Percentiles rank a stretch among this genome's conserved stretches.
Conservation (phyloP, 1,140 invertebrate genomes). For the Papilio machaon region DNA sequence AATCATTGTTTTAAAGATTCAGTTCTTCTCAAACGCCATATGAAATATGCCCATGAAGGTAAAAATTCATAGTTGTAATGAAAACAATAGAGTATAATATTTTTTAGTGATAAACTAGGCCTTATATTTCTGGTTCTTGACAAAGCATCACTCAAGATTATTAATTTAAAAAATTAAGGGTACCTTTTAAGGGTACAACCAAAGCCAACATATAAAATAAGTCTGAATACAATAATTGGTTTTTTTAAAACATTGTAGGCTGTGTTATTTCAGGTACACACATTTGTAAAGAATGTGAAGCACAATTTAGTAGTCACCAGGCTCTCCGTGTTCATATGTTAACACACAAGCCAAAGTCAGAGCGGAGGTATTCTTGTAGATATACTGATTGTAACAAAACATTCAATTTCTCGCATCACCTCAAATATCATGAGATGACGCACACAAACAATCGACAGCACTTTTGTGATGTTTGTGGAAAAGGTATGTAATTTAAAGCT, state of each 20-base stretch:
- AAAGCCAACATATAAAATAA: too few species aligned
- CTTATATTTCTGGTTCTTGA: too few species aligned
- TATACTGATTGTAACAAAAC: slow-evolving; percentile 62
- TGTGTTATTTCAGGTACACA: slow-evolving; percentile 55
- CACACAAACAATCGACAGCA: slow-evolving; percentile 66
- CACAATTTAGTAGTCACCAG: slow-evolving; percentile 66
- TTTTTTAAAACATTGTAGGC: not conserved
- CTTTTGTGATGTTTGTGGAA: slow-evolving; percentile 65
- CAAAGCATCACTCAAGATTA: too few species aligned
- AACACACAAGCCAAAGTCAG: slow-evolving; percentile 64
- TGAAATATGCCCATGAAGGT: slow-evolving; percentile 77
- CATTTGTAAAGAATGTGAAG: slow-evolving; percentile 61
- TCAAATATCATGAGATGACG: slow-evolving; percentile 71
- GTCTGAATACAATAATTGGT: too few species aligned
- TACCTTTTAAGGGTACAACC: too few species aligned
- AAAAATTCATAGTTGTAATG: slow-evolving; percentile 25
- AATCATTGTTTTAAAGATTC: slow-evolving; percentile 66
- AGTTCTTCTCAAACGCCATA: slow-evolving; percentile 65
- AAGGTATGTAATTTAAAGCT: slow-evolving; percentile 58
- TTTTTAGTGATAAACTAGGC: not conserved
- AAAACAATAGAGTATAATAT: slow-evolving; percentile 12
- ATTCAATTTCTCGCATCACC: slow-evolving; percentile 73
- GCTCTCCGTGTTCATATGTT: slow-evolving; percentile 66
- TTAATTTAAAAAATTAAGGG: too few species aligned
- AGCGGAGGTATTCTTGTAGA: slow-evolving; percentile 63